These are phyloP conservation scores for Timandra comae DNA, from an alignment of 2,888 invertebrate genomes.

Conservation along the genomic window DNA sequence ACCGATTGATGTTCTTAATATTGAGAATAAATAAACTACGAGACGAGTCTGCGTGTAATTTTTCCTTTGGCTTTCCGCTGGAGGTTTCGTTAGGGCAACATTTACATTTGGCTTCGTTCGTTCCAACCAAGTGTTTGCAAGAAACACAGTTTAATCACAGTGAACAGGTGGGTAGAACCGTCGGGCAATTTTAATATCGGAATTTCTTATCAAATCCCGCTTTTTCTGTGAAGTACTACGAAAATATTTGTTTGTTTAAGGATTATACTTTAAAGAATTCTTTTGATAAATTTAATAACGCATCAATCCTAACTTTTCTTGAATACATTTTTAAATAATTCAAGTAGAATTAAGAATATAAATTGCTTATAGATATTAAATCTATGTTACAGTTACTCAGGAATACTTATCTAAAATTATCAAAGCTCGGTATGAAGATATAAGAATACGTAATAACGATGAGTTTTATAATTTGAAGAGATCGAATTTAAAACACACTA, in stretches of 20 bases:
- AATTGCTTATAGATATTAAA: no score
- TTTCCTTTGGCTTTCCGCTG: slow-evolving; percentile 52
- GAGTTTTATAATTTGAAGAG: no score
- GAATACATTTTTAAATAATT: neutral
- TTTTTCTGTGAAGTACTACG: slow-evolving; percentile 31
- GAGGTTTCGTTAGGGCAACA: slow-evolving; percentile 58
- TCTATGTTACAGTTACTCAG: no score
- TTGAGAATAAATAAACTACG: slow-evolving; percentile 10
- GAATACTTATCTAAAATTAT: no score
- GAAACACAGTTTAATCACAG: slow-evolving; percentile 68
- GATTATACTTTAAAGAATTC: slow-evolving; percentile 2
- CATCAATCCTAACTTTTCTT: no score
- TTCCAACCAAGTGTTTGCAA: slow-evolving; percentile 45
- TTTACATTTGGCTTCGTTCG: slow-evolving; percentile 58
- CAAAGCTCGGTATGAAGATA: no score
- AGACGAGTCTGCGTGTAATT: slow-evolving; percentile 40
- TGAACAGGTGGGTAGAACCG: slow-evolving; percentile 56
- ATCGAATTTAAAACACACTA: slow-evolving; percentile 4
- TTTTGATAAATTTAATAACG: no score
- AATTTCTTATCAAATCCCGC: slow-evolving; percentile 59
- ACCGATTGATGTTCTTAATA: slow-evolving; percentile 1
- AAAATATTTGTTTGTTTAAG: slow-evolving; percentile 29
- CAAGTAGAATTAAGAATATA: no score
- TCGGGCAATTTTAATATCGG: slow-evolving; percentile 65
- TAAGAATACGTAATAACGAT: no score